Evolutionary conservation across 1,140 invertebrate species (phyloP).

Genomic region (Halyomorpha halys): DNA sequence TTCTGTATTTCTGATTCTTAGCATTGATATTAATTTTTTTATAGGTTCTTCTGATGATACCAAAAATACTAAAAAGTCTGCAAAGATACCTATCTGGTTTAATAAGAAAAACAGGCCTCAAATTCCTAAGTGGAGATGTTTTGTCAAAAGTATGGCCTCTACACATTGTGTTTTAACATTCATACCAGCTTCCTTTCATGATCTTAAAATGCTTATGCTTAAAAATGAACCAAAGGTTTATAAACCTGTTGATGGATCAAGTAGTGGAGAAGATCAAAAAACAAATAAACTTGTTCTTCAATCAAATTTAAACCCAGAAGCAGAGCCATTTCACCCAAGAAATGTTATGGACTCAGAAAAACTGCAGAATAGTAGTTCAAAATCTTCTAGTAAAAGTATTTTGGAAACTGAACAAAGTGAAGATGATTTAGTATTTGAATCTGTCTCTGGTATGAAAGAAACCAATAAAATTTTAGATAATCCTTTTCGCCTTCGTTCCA

Average conservation of each 20-base stretch:
- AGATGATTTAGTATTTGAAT: constrained; percentile 21
- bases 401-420: not conserved
- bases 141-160: constrained; percentile 49
- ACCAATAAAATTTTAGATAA: constrained; percentile 8
- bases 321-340: constrained; percentile 22
- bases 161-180: constrained; percentile 58
- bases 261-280: constrained; percentile 1
- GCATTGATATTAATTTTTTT: not conserved
- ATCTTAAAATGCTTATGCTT: constrained; percentile 41
- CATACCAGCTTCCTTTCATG: constrained; percentile 50
- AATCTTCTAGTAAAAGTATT: not conserved
- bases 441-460: constrained; percentile 13
- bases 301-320: constrained; percentile 24
- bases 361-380: not conserved
- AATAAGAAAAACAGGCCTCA: constrained; percentile 13
- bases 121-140: constrained; percentile 54
- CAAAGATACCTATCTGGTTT: not conserved
- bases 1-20: constrained; percentile 28
- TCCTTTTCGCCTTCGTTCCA: constrained; percentile 31
- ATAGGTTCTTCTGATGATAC: constrained; percentile 10
- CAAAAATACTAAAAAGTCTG: not conserved
- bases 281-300: constrained; percentile 13
- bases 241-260: constrained; percentile 21
- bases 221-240: constrained; percentile 29
- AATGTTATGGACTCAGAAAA: not conserved